A percentile compares a stretch with the other conserved stretches of the same genome.
Conservation (phyloP, 2,797 vertebrate species). For the Craterocephalus amniculus region DNA sequence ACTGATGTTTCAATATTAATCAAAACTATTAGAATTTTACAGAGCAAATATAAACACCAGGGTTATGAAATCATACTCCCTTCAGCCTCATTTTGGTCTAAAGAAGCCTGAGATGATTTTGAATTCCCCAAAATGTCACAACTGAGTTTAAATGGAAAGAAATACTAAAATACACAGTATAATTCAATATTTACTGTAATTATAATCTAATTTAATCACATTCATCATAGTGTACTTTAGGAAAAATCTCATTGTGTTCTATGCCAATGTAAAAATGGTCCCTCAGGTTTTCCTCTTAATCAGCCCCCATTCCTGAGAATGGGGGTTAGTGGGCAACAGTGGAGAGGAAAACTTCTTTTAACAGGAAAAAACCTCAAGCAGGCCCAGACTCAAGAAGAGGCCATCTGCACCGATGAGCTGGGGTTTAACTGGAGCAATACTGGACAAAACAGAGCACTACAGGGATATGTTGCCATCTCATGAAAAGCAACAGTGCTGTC, state of each 20-base stretch:
- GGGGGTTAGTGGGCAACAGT: background rate
- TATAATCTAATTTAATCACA: no score
- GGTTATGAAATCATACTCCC: no score
- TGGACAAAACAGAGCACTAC: background rate
- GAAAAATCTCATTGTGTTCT: no score
- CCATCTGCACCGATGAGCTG: background rate
- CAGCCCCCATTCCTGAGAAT: background rate
- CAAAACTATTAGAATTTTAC: background rate
- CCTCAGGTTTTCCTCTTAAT: background rate
- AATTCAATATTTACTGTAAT: no score
- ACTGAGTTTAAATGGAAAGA: no score
- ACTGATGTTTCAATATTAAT: background rate
- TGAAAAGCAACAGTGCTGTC: background rate
- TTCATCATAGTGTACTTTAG: no score
- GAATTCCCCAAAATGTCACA: no score
- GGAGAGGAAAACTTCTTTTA: background rate
- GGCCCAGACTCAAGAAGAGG: background rate
- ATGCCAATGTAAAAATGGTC: background rate
- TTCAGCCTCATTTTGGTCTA: no score
- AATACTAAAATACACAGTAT: no score
- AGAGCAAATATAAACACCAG: background rate
- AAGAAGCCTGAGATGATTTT: no score
- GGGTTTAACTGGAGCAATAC: background rate
- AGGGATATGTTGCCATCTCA: background rate
- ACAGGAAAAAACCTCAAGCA: background rate